These are phyloP conservation scores for Enteromius viviparus DNA, from an alignment of 2,797 vertebrate species.

Conservation along the genomic window DNA sequence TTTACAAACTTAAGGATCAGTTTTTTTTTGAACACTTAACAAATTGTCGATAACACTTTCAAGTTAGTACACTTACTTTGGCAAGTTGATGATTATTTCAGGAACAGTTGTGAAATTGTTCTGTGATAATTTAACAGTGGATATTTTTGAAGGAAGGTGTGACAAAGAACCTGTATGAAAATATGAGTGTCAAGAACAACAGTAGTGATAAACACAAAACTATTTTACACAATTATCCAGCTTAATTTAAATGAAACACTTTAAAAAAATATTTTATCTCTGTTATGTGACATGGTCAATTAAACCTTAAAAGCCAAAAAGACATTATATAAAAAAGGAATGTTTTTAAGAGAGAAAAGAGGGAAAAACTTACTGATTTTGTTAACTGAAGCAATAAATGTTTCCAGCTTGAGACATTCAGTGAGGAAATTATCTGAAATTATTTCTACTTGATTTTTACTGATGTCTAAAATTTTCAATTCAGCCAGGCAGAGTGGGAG, in stretches of 20 bases:
- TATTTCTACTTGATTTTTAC: conserved; percentile 84
- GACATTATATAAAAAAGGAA: no score
- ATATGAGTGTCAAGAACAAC: conserved; percentile 21
- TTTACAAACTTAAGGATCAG: neutral
- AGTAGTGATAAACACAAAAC: neutral
- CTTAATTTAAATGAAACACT: neutral
- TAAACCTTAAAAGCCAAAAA: neutral
- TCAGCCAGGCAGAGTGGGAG: conserved; percentile 80
- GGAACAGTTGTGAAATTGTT: conserved; percentile 85
- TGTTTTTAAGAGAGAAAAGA: neutral
- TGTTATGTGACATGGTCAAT: neutral
- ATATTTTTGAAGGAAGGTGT: conserved; percentile 83
- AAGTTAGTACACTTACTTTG: conserved; percentile 81
- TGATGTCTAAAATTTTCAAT: conserved; percentile 88
- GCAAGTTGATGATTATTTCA: conserved; percentile 81
- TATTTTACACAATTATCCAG: neutral
- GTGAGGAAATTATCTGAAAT: conserved; percentile 80
- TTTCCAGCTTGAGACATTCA: conserved; percentile 87
- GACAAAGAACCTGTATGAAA: conserved; percentile 78
- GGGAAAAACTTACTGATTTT: conserved; percentile 80
- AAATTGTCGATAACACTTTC: neutral
- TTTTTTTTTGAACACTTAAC: neutral
- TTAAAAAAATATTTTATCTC: neutral
- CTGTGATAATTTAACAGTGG: conserved; percentile 86
- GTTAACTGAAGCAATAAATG: conserved; percentile 86